Base-by-base conservation (phyloP, 2,797 vertebrate genomes). In the Gymnoscopelus braueri region DNA sequence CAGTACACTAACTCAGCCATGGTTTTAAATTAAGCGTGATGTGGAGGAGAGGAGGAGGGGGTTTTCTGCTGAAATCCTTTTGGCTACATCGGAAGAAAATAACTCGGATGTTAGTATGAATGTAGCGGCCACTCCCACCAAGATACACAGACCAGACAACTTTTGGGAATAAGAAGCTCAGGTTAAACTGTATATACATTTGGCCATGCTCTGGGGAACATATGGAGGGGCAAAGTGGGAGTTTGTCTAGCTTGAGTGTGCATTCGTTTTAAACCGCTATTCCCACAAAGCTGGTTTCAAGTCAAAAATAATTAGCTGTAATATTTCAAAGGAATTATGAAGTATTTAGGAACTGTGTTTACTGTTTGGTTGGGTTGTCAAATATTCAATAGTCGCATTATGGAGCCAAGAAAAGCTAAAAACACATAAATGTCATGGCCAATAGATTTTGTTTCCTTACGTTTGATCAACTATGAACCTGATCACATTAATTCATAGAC, bases 11-110 rank as follows among this genome's bases (percentile, higher is more conserved):
- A 92, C 88, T 89, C 89, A 92, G 93, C 92, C 89, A 90, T 79
- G 90, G 84, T 86, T 89, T 93, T 92, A 93, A 94, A 95, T 93
- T 93, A 93, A 93, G 89, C 91, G 84, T 92, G 88, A 91, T 92
- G 88, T 86, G 85, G 76, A 73, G 75, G 71, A 65, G 74, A 70
- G 19, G 65, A 60, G 59, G 63, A 39, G 24, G 63, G 68, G 26
- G 65, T 32, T 1, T 32, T 79, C 75, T 77, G 83, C 83, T 89
- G 73, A 88, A 91, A 85, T 87, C 81, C 72, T 79, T 85, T 84
- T 76, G 86, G 88, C 87, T 72, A 71, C 74, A 72, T 81, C 19
- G 72, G 79, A 87, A 88, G 79, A 85, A 92, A 89, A 91, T 86
- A 84, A 88, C 81, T 87, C 77, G 65, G 77, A 87, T 85, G 78